Conservation (phyloP, 2,888 invertebrate genomes). For the Boloria euphrosyne region DNA sequence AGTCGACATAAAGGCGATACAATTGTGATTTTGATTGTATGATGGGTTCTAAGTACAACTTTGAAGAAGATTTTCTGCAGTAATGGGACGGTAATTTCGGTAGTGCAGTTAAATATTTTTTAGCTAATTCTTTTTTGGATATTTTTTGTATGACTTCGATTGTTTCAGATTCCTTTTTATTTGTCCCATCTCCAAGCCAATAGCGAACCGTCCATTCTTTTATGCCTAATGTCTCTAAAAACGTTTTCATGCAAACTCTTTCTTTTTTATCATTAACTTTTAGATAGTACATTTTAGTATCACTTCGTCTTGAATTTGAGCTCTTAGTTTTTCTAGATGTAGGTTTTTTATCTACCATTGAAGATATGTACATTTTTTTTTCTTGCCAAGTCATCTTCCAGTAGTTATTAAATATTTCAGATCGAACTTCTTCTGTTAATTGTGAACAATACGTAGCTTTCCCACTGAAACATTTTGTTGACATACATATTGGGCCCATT, state of each 20-base stretch:
- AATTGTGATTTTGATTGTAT: slow-evolving; percentile 43
- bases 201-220: slow-evolving; percentile 45
- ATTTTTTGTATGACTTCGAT: no score
- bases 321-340: slow-evolving; percentile 32
- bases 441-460: slow-evolving; percentile 34
- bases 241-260: slow-evolving; percentile 42
- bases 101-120: slow-evolving; percentile 32
- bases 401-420: slow-evolving; percentile 35
- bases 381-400: slow-evolving; percentile 35
- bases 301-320: slow-evolving; percentile 35
- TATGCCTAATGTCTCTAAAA: slow-evolving; percentile 40
- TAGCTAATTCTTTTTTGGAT: slow-evolving; percentile 18
- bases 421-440: slow-evolving; percentile 35
- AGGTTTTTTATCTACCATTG: slow-evolving; percentile 33
- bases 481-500: slow-evolving; percentile 33
- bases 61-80: slow-evolving; percentile 41
- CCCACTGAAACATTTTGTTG: slow-evolving; percentile 28
- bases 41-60: slow-evolving; percentile 46
- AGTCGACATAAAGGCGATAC: slow-evolving; percentile 41
- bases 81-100: slow-evolving; percentile 47
- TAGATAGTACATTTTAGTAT: slow-evolving; percentile 42
- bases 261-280: slow-evolving; percentile 39
- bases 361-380: slow-evolving; percentile 37
- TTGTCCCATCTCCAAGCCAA: slow-evolving; percentile 34
- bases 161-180: slow-evolving; percentile 16